Percentiles rank a stretch among this genome's conserved stretches.
These are phyloP conservation scores for Poecilia latipinna DNA, from an alignment of 2,113 vertebrate genomes.

Conservation along the genomic window DNA sequence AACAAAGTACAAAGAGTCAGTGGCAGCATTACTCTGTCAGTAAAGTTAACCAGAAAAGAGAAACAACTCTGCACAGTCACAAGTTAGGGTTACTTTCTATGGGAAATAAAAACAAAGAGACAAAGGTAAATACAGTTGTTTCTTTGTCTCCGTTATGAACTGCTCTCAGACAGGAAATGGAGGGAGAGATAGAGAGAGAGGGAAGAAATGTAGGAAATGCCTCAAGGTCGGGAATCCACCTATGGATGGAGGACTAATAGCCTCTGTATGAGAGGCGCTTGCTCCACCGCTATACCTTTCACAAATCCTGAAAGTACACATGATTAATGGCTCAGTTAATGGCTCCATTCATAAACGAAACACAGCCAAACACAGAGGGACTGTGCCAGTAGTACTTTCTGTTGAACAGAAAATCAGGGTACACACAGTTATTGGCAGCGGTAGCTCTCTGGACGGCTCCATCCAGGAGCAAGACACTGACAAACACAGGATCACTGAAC, in stretches of 20 bases:
- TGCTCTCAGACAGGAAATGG: not conserved
- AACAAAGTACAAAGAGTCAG: not conserved
- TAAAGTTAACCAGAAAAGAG: not conserved
- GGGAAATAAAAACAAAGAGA: not conserved
- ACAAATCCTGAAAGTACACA: not conserved
- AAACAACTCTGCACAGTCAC: not conserved
- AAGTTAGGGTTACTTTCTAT: not conserved
- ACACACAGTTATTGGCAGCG: too few species aligned
- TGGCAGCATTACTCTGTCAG: not conserved
- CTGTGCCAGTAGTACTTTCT: too few species aligned
- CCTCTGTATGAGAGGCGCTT: not conserved
- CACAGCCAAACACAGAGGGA: not conserved
- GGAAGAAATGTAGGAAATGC: not conserved
- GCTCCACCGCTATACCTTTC: not conserved
- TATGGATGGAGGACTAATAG: not conserved
- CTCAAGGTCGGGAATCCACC: not conserved
- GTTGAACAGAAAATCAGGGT: too few species aligned
- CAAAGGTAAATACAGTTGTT: not conserved
- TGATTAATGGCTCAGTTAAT: not conserved
- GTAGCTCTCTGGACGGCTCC: too few species aligned
- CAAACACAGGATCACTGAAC: not conserved
- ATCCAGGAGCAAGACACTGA: too few species aligned
- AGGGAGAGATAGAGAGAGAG: not conserved
- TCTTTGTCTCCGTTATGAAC: not conserved
- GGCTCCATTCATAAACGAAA: not conserved